Evolutionary conservation across 2,113 vertebrate species (phyloP), one percentile per base, ranked within the genome.

Genomic region (Solea senegalensis): DNA sequence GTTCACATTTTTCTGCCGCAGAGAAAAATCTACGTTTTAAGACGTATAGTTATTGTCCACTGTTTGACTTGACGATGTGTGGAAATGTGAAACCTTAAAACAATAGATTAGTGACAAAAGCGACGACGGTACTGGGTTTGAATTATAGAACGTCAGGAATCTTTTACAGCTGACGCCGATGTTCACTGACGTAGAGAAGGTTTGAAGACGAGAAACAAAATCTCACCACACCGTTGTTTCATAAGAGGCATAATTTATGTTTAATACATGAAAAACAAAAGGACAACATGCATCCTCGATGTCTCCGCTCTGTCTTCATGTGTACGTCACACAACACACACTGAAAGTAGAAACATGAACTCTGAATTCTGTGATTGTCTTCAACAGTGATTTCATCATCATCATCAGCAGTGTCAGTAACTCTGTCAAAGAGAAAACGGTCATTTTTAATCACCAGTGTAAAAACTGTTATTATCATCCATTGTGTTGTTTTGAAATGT

Each of bases 361-460:
- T 57, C 41, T 74, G 21, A 11, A 27, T 71, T 69, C 61, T 72
- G 21, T 67, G 72, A 75, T 75, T 59, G 46, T 81, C 13, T 78
- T 58, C 72, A 81, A 65, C 69, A 56, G 28, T 50, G 64, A 61
- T 21, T 58, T 78, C 61, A 70, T 71, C 27, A 54, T 72, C 48
- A 60, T 78, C 61, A 72, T 71, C 27, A 54, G 74, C 48, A 14
- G 66, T 51, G 7, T 93, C 80, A 93, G 79, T 91, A 88, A 63
- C 59, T 89, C 93, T 94, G 84, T 46, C 34, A 87, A 74, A 58
- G 45, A 82, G 4, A 80, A 64, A 70, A 34, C 7, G 74, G 13
- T 49, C 9, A 58, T 45, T 9, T 65, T 68, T 11, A 76, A 14
- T 21, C 67, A 13, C 45, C 52, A 3, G 5, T 57, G 14, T 52